phyloP scores from a whole-genome alignment of 64 coral and sea anemone genomes.

The Porites australiensis region DNA sequence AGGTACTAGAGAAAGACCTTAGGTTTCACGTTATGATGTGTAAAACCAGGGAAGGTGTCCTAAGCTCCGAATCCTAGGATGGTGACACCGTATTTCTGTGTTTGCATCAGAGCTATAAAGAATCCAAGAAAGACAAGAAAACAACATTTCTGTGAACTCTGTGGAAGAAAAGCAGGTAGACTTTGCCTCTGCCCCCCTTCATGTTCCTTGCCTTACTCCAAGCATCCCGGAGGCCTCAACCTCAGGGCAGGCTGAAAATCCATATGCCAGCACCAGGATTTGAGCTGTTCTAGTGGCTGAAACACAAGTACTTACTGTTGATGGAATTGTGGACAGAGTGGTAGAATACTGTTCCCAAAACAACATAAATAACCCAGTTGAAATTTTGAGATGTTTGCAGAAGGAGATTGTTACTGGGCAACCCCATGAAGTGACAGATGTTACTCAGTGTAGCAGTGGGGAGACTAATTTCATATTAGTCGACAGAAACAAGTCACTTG shows the following conservation, averaged over 20 bases:
- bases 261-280: not conserved
- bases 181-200: too few relatives aligned
- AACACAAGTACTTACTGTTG: conserved; percentile 13
- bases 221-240: too few relatives aligned
- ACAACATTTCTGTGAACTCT: not conserved
- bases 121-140: not conserved
- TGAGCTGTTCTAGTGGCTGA: not conserved
- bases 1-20: conserved; percentile 27
- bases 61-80: conserved; percentile 12
- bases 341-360: conserved; percentile 24
- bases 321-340: conserved; percentile 17
- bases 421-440: conserved; percentile 48
- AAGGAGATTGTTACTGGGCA: conserved; percentile 35
- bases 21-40: conserved; percentile 37
- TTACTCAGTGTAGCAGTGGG: conserved; percentile 6
- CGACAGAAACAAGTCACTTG: conserved; percentile 41
- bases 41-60: not conserved
- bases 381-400: conserved; percentile 49
- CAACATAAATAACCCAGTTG: conserved; percentile 8
- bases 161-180: too few relatives aligned
- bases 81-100: not conserved
- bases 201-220: too few relatives aligned
- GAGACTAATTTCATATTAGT: conserved; percentile 63
- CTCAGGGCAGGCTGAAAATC: not conserved
- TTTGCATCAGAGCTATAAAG: not conserved